Evolutionary conservation across 2,113 vertebrate genomes (phyloP).

Genomic region (Melierax canorus): DNA sequence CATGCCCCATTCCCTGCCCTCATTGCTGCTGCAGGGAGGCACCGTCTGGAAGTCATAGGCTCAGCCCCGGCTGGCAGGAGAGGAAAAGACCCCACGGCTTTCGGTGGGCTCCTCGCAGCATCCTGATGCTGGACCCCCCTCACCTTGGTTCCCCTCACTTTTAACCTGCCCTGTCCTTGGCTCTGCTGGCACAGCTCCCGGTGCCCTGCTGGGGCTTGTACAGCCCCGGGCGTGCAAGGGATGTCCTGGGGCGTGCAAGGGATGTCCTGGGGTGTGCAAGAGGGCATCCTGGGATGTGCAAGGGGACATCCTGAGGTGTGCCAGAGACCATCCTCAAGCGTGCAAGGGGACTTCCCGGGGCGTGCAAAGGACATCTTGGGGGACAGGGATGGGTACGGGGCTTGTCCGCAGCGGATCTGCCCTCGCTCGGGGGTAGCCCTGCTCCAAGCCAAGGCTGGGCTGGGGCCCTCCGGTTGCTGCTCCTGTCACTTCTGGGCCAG

Average conservation of each 20-base stretch:
- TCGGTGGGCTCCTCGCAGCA: accelerated
- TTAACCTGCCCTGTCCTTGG: neutral
- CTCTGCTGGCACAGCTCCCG: neutral
- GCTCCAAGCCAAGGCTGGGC: neutral
- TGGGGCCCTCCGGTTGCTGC: accelerated
- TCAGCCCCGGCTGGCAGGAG: neutral
- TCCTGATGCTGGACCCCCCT: neutral
- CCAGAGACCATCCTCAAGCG: no score
- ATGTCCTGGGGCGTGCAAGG: no score
- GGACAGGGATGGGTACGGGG: accelerated
- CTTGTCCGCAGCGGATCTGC: accelerated
- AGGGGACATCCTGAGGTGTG: no score
- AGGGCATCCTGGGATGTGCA: no score
- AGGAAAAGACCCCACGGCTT: neutral
- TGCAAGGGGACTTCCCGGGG: no score
- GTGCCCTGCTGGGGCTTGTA: no score
- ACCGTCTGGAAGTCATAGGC: neutral
- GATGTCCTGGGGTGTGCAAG: no score
- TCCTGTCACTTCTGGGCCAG: neutral
- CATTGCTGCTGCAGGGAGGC: neutral
- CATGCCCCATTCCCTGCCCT: neutral
- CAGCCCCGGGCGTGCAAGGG: no score
- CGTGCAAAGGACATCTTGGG: no score
- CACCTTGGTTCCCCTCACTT: neutral
- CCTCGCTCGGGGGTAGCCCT: accelerated